Conservation (phyloP, 2,113 vertebrate genomes). For the Cryptomyrus ogoouensis region DNA sequence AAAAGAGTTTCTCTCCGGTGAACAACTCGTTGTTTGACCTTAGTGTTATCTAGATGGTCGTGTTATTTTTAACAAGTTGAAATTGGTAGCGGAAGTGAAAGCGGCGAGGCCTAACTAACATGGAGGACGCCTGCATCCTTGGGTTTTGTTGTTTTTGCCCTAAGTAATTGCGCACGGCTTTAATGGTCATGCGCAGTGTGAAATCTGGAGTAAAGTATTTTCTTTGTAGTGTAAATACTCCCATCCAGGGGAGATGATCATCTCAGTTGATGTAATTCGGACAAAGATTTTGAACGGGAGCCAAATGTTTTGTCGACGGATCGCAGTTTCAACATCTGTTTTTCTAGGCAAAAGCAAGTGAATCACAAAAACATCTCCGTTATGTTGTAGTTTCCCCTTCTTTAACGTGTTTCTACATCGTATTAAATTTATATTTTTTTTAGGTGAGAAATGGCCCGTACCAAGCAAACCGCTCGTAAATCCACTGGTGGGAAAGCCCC, state of each 20-base stretch:
- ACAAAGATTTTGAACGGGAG: background rate
- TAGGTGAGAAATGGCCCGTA: constrained; percentile 67
- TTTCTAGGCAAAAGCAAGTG: background rate
- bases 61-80: background rate
- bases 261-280: background rate
- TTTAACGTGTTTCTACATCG: background rate
- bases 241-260: background rate
- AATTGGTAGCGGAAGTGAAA: constrained; percentile 3
- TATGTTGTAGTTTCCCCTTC: background rate
- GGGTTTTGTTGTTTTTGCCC: background rate
- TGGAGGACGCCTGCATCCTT: background rate
- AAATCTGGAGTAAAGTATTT: background rate
- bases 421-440: background rate
- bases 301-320: constrained; percentile 4
- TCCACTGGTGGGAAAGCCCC: constrained; percentile 80
- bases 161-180: background rate
- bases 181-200: background rate
- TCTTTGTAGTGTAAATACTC: background rate
- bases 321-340: background rate
- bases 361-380: background rate
- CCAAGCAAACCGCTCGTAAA: constrained; percentile 79
- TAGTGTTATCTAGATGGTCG: background rate
- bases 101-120: constrained; percentile 3
- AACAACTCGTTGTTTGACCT: background rate
- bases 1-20: background rate